Conservation (phyloP, 2,113 vertebrate species). For the Trematocara macrostoma region DNA sequence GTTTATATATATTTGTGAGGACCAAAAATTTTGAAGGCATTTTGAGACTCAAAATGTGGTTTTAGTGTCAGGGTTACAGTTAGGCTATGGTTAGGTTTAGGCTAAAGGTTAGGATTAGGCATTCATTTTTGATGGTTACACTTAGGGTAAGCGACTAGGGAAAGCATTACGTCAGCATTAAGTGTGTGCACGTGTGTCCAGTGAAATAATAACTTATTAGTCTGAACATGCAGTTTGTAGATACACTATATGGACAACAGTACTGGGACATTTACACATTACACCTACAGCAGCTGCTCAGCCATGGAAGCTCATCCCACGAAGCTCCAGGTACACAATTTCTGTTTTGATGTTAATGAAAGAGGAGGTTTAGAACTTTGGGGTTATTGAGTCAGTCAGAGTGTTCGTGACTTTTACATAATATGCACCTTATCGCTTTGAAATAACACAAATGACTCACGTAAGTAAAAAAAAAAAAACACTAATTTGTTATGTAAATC, state of each 20-base stretch:
- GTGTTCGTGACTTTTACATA: not conserved
- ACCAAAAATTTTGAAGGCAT: accelerated
- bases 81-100: not conserved
- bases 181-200: not conserved
- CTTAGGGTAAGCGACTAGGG: not conserved
- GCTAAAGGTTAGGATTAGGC: not conserved
- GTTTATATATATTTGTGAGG: not conserved
- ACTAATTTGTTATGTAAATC: not conserved
- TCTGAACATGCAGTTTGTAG: not conserved
- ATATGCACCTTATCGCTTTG: not conserved
- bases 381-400: not conserved
- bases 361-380: not conserved
- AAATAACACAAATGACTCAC: not conserved
- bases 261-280: not conserved
- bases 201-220: not conserved
- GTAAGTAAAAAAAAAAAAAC: accelerated
- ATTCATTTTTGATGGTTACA: not conserved
- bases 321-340: accelerated
- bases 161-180: not conserved
- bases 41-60: not conserved
- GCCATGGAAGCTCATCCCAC: accelerated
- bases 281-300: not conserved
- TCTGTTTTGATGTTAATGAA: not conserved
- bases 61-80: not conserved
- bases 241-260: not conserved